A percentile compares a stretch with the other conserved stretches of the same genome.
Conservation (phyloP, 2,113 vertebrate species). For the Plestiodon gilberti region DNA sequence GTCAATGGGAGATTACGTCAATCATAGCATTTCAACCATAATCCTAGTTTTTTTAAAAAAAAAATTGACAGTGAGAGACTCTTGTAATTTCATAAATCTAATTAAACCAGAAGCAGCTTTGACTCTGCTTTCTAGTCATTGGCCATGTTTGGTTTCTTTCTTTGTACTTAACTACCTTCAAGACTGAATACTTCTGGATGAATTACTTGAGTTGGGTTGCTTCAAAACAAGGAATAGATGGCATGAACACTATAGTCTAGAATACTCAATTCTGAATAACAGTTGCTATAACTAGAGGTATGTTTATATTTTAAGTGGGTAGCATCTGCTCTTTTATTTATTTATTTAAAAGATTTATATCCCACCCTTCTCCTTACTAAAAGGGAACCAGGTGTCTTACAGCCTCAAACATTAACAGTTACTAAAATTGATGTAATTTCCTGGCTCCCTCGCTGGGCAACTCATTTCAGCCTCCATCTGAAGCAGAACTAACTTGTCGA, state of each 20-base stretch:
- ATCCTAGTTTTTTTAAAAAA: slow-evolving; percentile 14
- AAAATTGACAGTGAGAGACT: background rate
- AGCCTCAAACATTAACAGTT: too few relatives aligned
- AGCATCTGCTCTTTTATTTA: background rate
- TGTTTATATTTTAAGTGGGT: background rate
- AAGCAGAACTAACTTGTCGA: slow-evolving; percentile 64
- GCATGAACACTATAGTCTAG: background rate
- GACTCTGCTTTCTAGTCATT: background rate
- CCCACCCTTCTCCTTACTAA: too few relatives aligned
- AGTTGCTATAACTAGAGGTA: background rate
- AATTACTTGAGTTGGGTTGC: background rate
- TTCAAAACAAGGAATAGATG: background rate
- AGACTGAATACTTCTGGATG: background rate
- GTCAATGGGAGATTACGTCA: background rate
- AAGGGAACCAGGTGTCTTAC: too few relatives aligned
- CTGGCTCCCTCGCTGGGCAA: slow-evolving; percentile 62
- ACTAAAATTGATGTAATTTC: too few relatives aligned
- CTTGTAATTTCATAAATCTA: background rate
- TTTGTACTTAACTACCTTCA: background rate
- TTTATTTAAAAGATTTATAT: too few relatives aligned
- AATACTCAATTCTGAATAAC: background rate
- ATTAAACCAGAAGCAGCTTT: background rate
- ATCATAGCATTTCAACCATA: background rate
- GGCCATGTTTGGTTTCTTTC: background rate
- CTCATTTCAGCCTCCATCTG: slow-evolving; percentile 57